phyloP scores from a whole-genome alignment of 2,888 invertebrate genomes.

The Epirrhoe tristata region DNA sequence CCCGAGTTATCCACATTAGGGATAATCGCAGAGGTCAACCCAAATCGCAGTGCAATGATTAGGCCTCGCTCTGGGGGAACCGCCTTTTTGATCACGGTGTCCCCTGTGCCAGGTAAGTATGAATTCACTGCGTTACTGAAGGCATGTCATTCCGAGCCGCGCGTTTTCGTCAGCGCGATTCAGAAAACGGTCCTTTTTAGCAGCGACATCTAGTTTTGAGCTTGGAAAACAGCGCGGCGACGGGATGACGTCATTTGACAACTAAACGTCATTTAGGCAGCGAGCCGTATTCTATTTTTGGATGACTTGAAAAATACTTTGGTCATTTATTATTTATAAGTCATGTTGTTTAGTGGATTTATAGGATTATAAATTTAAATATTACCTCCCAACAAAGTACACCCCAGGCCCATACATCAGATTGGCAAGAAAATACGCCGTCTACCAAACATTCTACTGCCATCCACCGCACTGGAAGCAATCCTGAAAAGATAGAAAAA shows the following conservation, averaged over 20 bases:
- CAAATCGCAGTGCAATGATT: conserved; percentile 21
- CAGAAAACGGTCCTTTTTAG: conserved; percentile 15
- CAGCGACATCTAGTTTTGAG: conserved; percentile 19
- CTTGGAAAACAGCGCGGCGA: not conserved
- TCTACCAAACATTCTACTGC: conserved; percentile 98
- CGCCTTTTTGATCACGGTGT: conserved; percentile 29
- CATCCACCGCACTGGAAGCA: conserved; percentile 99
- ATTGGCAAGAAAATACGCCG: conserved; percentile 98
- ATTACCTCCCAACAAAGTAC: conserved; percentile 96
- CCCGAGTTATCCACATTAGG: conserved; percentile 18
- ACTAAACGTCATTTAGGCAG: not conserved
- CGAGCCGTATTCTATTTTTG: not conserved
- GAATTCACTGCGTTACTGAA: not conserved
- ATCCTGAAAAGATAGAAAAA: conserved; percentile 78
- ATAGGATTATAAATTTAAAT: no score
- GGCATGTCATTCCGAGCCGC: conserved; percentile 3
- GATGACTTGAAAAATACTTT: not conserved
- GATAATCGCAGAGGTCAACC: conserved; percentile 26
- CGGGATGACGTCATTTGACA: conserved; percentile 14
- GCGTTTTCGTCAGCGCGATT: conserved; percentile 31
- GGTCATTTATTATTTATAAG: no score
- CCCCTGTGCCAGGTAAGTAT: conserved; percentile 30
- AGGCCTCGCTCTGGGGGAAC: conserved; percentile 28
- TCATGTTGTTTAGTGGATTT: no score
- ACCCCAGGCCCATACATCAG: conserved; percentile 98